Conservation (phyloP, 2,888 invertebrate genomes). For the Mayetiola destructor region DNA sequence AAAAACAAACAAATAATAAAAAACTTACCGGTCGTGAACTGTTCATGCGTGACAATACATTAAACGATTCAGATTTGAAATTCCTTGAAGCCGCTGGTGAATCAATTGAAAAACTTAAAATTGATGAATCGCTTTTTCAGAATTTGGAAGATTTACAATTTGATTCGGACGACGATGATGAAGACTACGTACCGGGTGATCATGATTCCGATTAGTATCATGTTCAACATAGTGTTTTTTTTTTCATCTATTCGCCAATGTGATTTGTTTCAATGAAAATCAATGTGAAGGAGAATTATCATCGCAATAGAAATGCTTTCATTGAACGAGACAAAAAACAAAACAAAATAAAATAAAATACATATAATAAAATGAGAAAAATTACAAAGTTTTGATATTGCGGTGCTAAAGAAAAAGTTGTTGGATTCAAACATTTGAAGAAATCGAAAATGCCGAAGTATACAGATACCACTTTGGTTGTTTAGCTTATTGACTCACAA, state of each 20-base stretch:
- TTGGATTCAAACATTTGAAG: too few relatives aligned
- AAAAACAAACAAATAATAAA: slow-evolving; percentile 55
- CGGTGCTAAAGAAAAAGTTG: too few relatives aligned
- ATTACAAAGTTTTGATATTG: too few relatives aligned
- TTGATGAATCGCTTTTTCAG: slow-evolving; percentile 87
- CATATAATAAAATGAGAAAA: too few relatives aligned
- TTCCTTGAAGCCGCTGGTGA: slow-evolving; percentile 74
- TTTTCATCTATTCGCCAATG: too few relatives aligned
- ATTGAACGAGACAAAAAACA: neutral
- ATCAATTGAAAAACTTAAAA: slow-evolving; percentile 50
- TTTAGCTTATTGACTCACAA: too few relatives aligned
- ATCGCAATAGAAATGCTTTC: neutral
- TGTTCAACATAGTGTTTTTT: slow-evolving; percentile 17
- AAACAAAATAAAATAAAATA: neutral
- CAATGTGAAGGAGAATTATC: too few relatives aligned
- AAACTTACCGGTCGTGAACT: slow-evolving; percentile 87
- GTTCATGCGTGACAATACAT: slow-evolving; percentile 81
- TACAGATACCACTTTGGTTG: too few relatives aligned
- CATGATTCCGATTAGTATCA: slow-evolving; percentile 18
- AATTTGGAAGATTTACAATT: slow-evolving; percentile 71
- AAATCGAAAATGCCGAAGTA: too few relatives aligned
- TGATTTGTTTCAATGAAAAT: too few relatives aligned
- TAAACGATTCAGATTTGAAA: slow-evolving; percentile 92
- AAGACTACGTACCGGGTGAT: slow-evolving; percentile 48
- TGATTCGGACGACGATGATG: slow-evolving; percentile 49